Evolutionary conservation across 2,888 invertebrate genomes (phyloP).

Genomic region (Pandemis corylana): DNA sequence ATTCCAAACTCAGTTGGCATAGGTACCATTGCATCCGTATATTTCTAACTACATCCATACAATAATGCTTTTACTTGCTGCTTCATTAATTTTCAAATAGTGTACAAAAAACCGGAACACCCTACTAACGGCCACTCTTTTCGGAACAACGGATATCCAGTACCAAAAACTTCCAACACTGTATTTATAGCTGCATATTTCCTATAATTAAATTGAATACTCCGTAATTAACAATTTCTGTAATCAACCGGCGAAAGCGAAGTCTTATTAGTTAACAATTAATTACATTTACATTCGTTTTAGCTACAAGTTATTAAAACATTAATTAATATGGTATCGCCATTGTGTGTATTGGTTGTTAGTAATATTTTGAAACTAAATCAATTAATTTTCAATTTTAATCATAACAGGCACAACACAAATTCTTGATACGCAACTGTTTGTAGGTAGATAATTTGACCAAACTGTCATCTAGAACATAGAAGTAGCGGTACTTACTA

Average conservation of each 20-base stretch:
- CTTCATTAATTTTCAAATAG: conserved; percentile 2
- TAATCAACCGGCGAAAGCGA: conserved; percentile 11
- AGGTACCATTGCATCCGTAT: not conserved
- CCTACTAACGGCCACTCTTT: not conserved
- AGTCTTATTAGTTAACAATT: not conserved
- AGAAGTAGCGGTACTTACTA: too few relatives aligned
- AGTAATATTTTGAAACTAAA: not conserved
- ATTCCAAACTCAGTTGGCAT: not conserved
- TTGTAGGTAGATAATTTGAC: too few relatives aligned
- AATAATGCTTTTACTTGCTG: not conserved
- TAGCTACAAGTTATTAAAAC: not conserved
- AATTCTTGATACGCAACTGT: too few relatives aligned
- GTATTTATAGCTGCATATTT: conserved; percentile 3
- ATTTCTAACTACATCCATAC: not conserved
- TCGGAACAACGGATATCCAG: conserved; percentile 22
- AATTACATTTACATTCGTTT: not conserved
- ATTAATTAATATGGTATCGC: not conserved
- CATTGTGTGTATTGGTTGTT: not conserved
- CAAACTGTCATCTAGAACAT: too few relatives aligned
- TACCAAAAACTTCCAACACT: conserved; percentile 12
- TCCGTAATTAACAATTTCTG: conserved; percentile 11
- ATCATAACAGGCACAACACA: too few relatives aligned
- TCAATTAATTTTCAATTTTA: not conserved
- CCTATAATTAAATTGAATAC: conserved; percentile 25
- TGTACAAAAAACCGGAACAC: conserved; percentile 18